Conservation (phyloP, 2,113 vertebrate species). For the Phrynocephalus versicolor region DNA sequence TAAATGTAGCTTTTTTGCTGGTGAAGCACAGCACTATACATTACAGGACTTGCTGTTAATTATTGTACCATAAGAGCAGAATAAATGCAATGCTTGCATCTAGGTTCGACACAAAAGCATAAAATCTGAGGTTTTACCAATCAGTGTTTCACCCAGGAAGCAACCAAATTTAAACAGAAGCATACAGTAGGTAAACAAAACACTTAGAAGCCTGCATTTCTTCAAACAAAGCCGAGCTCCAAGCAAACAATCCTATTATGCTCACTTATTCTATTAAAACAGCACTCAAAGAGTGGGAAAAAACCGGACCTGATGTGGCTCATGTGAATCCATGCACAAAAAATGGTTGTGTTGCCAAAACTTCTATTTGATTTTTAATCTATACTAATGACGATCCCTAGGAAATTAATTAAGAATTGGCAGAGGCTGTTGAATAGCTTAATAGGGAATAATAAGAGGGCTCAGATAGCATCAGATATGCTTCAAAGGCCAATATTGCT, state of each 20-base stretch:
- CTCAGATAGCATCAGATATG: background rate
- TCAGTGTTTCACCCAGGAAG: background rate
- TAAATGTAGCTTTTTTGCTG: background rate
- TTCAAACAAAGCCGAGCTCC: background rate
- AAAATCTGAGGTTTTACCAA: background rate
- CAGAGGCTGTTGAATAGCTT: background rate
- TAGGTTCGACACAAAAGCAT: background rate
- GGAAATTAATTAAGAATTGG: constrained; percentile 8
- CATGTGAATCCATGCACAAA: background rate
- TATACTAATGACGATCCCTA: background rate
- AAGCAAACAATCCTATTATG: background rate
- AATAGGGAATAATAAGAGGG: background rate
- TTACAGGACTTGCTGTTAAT: background rate
- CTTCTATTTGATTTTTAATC: constrained; percentile 2
- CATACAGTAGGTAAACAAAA: background rate
- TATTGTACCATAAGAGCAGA: background rate
- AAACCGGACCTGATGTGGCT: background rate
- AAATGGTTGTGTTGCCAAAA: background rate
- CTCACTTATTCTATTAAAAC: background rate
- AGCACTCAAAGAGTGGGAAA: background rate
- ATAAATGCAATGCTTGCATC: background rate
- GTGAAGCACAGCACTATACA: background rate
- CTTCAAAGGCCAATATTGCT: background rate
- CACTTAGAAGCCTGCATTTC: background rate
- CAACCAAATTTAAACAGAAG: background rate